A percentile compares a stretch with the other conserved stretches of the same genome.
Evolutionary conservation across 2,888 invertebrate genomes (phyloP).

Genomic region (Apeira syringaria): DNA sequence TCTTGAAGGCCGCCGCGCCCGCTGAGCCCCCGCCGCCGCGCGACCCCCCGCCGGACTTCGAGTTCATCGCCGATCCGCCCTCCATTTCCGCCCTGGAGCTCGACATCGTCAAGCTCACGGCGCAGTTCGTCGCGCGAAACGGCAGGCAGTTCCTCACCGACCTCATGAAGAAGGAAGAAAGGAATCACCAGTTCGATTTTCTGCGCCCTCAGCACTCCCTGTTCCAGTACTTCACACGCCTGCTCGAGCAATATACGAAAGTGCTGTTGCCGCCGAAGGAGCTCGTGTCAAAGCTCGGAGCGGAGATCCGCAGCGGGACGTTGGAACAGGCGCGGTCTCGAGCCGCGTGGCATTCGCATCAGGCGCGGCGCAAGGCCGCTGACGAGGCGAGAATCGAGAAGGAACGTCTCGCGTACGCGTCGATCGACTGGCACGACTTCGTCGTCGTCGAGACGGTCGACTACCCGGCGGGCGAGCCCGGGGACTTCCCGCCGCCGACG

Average conservation of each 20-base stretch:
- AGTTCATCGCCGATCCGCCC: constrained; percentile 98
- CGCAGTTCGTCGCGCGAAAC: constrained; percentile 99
- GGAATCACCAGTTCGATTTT: constrained; percentile 99
- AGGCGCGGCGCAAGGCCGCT: constrained; percentile 95
- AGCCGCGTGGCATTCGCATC: constrained; percentile 98
- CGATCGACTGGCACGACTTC: constrained; percentile 99
- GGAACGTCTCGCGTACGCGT: constrained; percentile 97
- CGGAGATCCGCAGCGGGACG: constrained; percentile 88
- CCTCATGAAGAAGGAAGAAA: constrained; percentile 98
- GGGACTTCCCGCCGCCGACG: constrained; percentile 98
- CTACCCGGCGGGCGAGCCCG: constrained; percentile 97
- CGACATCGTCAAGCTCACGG: constrained; percentile 98
- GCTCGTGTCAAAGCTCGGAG: constrained; percentile 89
- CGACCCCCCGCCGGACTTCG: constrained; percentile 95
- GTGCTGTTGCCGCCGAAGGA: constrained; percentile 98
- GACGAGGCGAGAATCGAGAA: constrained; percentile 98
- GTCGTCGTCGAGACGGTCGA: constrained; percentile 99
- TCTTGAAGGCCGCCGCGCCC: constrained; percentile 93
- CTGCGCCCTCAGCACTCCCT: constrained; percentile 98
- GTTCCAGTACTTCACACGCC: constrained; percentile 98
- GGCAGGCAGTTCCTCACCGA: constrained; percentile 99
- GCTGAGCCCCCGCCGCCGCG: constrained; percentile 95
- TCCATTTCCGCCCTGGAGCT: constrained; percentile 99
- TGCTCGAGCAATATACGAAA: constrained; percentile 99
- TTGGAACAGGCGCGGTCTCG: constrained; percentile 96